Evolutionary conservation across 1,140 invertebrate species (phyloP).

Genomic region (Drosophila eugracilis): DNA sequence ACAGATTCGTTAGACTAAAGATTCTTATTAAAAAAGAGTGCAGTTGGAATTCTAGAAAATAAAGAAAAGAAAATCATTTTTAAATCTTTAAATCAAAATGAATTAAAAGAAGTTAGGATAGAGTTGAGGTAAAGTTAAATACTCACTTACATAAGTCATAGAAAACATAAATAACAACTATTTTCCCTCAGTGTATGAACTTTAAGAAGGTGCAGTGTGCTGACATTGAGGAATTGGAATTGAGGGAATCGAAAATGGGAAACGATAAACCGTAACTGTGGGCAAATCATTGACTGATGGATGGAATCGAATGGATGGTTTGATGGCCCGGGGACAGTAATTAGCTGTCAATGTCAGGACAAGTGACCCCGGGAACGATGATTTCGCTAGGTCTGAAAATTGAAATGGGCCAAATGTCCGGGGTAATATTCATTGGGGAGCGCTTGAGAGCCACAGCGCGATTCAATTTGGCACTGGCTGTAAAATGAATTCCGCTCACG

Average conservation of each 20-base stretch:
- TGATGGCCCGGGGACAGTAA: constrained; percentile 52
- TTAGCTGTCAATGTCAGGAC: constrained; percentile 71
- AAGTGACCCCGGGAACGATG: constrained; percentile 29
- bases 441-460: constrained; percentile 7
- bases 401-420: neutral
- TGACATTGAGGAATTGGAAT: neutral
- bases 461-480: constrained; percentile 45
- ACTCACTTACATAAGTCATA: no score
- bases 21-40: no score
- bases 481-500: constrained; percentile 45
- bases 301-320: no score
- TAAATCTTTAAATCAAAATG: no score
- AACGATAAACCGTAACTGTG: constrained; percentile 31
- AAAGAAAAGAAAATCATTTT: no score
- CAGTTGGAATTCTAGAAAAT: no score
- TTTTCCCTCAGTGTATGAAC: constrained; percentile 2
- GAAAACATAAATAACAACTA: no score
- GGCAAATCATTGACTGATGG: constrained; percentile 35
- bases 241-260: neutral
- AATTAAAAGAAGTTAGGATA: no score
- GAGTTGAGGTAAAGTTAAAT: no score
- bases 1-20: no score
- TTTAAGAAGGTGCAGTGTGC: constrained; percentile 8
- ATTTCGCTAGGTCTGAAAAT: constrained; percentile 1
- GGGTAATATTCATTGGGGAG: constrained; percentile 37